Conservation (phyloP, 2,113 vertebrate genomes). For the Dryoscopus gambensis region DNA sequence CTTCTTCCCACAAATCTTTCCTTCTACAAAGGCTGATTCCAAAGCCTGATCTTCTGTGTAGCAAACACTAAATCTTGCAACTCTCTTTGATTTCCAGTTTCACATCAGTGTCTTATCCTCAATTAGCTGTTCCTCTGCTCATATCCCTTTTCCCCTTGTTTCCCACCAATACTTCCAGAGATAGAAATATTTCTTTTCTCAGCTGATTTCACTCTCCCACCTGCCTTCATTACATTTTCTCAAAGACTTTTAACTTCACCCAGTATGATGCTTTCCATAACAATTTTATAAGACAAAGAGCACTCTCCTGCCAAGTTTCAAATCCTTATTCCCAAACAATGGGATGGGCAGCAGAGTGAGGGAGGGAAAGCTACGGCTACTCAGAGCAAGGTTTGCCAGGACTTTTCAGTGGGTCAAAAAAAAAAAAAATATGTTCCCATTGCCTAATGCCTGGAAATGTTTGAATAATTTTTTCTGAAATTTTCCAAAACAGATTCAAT, state of each 20-base stretch:
- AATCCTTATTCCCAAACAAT: conserved; percentile 10
- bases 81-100: not conserved
- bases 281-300: not conserved
- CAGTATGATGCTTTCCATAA: not conserved
- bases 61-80: not conserved
- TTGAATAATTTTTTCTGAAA: not conserved
- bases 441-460: not conserved
- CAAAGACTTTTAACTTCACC: not conserved
- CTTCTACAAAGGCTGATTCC: not conserved
- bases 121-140: not conserved
- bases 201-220: not conserved
- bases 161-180: not conserved
- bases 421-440: not conserved
- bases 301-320: not conserved
- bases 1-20: not conserved
- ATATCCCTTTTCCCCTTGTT: not conserved
- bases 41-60: not conserved
- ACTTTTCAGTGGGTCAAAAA: not conserved
- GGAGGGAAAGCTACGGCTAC: not conserved
- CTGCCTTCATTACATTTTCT: not conserved
- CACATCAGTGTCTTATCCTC: not conserved
- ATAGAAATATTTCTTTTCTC: not conserved
- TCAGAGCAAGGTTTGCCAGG: not conserved
- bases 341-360: not conserved
- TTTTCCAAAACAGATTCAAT: not conserved